phyloP scores from a whole-genome alignment of 2,888 invertebrate species.

The Therioaphis trifolii region DNA sequence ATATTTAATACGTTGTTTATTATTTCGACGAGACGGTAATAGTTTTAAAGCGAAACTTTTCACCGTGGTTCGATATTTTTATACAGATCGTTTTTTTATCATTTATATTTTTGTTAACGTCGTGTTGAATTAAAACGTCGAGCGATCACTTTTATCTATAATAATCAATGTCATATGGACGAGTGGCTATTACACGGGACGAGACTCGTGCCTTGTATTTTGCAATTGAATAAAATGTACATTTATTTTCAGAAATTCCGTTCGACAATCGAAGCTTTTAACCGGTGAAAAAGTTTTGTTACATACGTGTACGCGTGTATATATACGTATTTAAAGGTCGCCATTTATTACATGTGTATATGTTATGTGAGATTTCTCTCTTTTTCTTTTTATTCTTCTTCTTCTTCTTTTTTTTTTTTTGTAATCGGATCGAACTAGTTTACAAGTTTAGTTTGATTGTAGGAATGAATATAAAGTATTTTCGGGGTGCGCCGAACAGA shows the following conservation, averaged over 20 bases:
- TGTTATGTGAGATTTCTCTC: slow-evolving; percentile 5
- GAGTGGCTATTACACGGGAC: no score
- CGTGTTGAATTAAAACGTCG: no score
- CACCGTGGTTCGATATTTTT: no score
- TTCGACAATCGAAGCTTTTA: neutral
- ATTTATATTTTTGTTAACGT: no score
- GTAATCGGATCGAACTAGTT: slow-evolving; percentile 8
- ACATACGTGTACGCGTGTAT: neutral
- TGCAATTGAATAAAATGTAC: neutral
- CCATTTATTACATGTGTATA: neutral
- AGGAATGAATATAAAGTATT: slow-evolving; percentile 45
- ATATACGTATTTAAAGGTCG: neutral
- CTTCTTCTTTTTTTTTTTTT: neutral
- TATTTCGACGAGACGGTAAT: no score
- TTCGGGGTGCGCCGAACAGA: neutral
- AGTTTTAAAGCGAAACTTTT: no score
- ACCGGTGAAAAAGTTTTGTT: slow-evolving; percentile 10
- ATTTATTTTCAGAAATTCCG: neutral
- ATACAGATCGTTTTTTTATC: no score
- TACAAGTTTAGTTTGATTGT: slow-evolving; percentile 53
- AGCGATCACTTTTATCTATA: no score
- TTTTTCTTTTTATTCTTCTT: no score
- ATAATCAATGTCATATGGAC: no score
- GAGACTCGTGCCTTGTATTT: no score
- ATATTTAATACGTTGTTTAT: no score